phyloP scores from a whole-genome alignment of 2,888 invertebrate genomes.

The Onchidella celtica region DNA sequence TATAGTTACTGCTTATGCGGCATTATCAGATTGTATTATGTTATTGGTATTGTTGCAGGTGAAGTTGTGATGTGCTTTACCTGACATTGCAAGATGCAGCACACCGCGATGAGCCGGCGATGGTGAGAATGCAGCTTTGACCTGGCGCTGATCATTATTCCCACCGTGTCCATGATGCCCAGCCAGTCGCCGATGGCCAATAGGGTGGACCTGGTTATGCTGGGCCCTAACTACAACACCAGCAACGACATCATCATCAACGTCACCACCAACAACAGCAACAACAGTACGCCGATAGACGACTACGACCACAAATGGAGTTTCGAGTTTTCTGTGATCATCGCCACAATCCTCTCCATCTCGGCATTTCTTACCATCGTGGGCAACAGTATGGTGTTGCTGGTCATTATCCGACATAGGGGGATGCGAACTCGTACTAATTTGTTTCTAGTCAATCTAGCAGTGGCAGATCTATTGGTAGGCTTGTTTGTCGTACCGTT shows the following conservation, averaged over 20 bases:
- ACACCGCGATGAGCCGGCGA: neutral
- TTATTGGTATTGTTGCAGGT: neutral
- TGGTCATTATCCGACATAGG: constrained; percentile 79
- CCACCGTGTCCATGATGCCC: too few species aligned
- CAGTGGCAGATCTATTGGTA: constrained; percentile 80
- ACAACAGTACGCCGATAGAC: neutral
- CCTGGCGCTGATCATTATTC: too few species aligned
- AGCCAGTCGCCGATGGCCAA: too few species aligned
- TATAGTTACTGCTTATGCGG: too few species aligned
- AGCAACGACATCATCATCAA: neutral
- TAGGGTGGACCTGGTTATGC: neutral
- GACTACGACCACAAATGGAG: constrained; percentile 43
- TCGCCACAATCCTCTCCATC: constrained; percentile 64
- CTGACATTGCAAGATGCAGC: neutral
- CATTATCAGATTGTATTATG: neutral
- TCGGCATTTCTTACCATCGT: constrained; percentile 78
- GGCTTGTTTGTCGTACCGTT: constrained; percentile 80
- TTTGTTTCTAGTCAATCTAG: constrained; percentile 80
- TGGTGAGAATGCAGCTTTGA: neutral
- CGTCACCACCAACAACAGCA: neutral
- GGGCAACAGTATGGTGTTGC: constrained; percentile 81
- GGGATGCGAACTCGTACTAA: constrained; percentile 81
- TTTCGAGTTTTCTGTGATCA: constrained; percentile 52
- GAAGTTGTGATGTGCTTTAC: neutral
- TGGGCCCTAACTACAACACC: neutral